Base-by-base conservation (phyloP, 2,888 invertebrate genomes). In the Dorcus parallelipipedus region DNA sequence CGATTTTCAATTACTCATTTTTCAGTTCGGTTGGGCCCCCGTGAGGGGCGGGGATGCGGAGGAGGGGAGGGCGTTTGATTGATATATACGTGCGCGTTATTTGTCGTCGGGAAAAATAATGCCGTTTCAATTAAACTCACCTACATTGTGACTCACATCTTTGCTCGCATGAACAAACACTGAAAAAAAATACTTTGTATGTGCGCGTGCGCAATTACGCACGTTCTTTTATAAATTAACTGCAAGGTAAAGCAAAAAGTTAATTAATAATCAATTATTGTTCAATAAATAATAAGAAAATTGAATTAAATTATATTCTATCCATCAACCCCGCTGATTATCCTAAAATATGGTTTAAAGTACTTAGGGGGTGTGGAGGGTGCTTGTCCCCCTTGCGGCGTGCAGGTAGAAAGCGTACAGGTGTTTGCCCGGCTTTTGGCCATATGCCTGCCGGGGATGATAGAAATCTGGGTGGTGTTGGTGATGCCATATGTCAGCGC, bases 1-100 rank as follows among this genome's bases (percentile, higher is more conserved):
- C 73, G 76, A 76, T 76, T 76, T 73, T 75, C 75, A 75, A 76
- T 76, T 76, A 76, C 74, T 75, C 75, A 75, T 75, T 72, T 74
- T 73, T 71, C 70, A 70, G 69, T 17, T 45, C 56, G 53, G 45
- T 3, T 4, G 23, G 14, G 42, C 38, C 14, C 49, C 9, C 33
- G 38, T 42, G 40, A 5, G 26, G 26, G 26, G 52, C 8, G 42
- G 52, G 9, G 42, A 41, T 43, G 45, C n/a, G 39, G 41, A 41
- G 43, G 47, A 39, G 49, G 52, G 43, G 49, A 17, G 38, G 50
- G 9, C 56, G 54, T 54, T 68, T 69, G 69, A 69, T 69, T 68
- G 68, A 69, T 69, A 69, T 69, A 67, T 67, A 33, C 26, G 26
- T 6, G 7, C 26, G 65, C 61, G 67, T 64, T 68, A 67, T 67